Base-by-base conservation (phyloP, 2,888 invertebrate species). In the Amphipoea lucens region DNA sequence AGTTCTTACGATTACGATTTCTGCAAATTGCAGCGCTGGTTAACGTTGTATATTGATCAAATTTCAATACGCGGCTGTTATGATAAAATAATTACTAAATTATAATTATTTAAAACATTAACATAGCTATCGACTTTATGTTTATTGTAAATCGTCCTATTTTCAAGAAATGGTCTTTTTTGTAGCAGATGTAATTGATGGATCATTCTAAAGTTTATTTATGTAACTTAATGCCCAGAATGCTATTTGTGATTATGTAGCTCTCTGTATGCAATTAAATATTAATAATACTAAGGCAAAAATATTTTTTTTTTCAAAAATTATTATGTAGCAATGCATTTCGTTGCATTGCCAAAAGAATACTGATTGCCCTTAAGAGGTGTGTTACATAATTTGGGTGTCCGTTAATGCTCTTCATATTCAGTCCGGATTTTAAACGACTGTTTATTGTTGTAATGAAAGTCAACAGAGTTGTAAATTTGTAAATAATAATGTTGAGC, bases 401-500 rank as follows among this genome's bases (percentile, higher is more conserved):
- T 36, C 14, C 4, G 2, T 40, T 0, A 2, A 17, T 2, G 12
- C 7, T 42, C n/a, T 62, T 12, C 20, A 75, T 42, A 29, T 57
- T 4, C 9, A 69, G 4, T 57, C 2, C 2, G 12, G 36, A 71
- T 65, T 79, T 63, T 51, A 65, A 76, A 66, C n/a, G n/a, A n/a
- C 20, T 73, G 42, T 60, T 74, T 67, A 74, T 66, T 60, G 14
- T 70, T 81, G 76, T 42, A 81, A 81, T 76, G 60, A 67, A 62
- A 45, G 11, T 67, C 51, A 71, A 54, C 81, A 40, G 17, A 60
- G n/a, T 42, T 23, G 70, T 54, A 81, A 81, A 66, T 76, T 81
- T 62, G 36, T 20, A 40, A 70, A 70, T 81, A 70, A 81, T 80
- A 11, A 69, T 66, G n/a, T 81, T 9, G 23, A 66, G 40, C 23